Conservation (phyloP, 2,797 vertebrate genomes). For the Pterois miles region DNA sequence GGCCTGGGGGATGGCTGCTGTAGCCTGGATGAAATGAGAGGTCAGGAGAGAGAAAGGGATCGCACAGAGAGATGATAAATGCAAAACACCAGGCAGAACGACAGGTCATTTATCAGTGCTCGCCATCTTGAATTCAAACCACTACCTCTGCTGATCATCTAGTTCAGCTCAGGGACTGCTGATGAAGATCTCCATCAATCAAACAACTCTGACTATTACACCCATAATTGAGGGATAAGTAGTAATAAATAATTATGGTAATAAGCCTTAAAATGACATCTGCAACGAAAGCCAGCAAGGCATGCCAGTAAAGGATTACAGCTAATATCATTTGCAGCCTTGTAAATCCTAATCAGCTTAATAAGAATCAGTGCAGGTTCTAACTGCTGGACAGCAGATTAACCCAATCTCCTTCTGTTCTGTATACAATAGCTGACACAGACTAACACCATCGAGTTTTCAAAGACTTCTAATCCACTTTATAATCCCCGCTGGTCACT, state of each 20-base stretch:
- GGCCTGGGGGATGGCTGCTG: background rate
- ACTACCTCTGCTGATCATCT: background rate
- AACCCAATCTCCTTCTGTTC: background rate
- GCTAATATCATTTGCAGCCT: background rate
- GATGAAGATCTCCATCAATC: background rate
- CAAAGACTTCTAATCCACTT: background rate
- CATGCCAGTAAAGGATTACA: background rate
- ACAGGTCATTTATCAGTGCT: background rate
- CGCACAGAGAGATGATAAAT: background rate
- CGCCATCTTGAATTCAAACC: background rate
- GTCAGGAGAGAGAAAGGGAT: background rate
- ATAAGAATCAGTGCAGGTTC: background rate
- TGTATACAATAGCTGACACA: background rate
- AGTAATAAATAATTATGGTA: too few relatives aligned
- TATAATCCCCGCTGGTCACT: background rate
- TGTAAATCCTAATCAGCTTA: background rate
- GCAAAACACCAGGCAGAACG: background rate
- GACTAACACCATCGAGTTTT: background rate
- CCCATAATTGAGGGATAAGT: background rate
- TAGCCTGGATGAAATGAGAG: background rate
- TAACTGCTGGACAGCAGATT: background rate
- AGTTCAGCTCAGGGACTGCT: background rate
- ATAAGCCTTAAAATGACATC: background rate
- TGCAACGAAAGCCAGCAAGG: background rate
- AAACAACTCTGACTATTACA: background rate